Evolutionary conservation across 2,888 invertebrate genomes (phyloP).

Genomic region (Spisula solida): DNA sequence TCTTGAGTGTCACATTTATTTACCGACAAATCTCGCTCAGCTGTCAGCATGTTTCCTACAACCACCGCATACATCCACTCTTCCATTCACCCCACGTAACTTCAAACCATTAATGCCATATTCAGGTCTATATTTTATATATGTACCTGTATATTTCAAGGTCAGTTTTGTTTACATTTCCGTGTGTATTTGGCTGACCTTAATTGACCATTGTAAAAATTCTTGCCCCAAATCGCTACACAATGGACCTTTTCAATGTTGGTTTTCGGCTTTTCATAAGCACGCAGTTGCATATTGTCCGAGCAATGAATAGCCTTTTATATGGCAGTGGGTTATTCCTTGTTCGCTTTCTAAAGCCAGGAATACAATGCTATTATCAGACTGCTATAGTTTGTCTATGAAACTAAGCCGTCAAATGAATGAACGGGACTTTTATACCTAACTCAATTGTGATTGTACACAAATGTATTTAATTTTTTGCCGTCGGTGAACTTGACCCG

Average conservation of each 20-base stretch:
- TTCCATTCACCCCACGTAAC: neutral
- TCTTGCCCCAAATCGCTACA: conserved; percentile 46
- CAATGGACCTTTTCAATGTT: conserved; percentile 56
- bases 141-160: conserved; percentile 33
- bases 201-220: conserved; percentile 57
- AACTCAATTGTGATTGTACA: conserved; percentile 16
- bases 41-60: conserved; percentile 2
- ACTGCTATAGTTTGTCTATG: conserved; percentile 46
- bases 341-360: conserved; percentile 56
- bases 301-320: conserved; percentile 65
- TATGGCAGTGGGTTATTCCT: conserved; percentile 63
- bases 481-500: conserved; percentile 41
- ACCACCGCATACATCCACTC: neutral
- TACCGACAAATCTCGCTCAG: neutral
- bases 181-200: conserved; percentile 42
- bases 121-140: neutral
- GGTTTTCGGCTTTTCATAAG: conserved; percentile 44
- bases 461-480: conserved; percentile 19
- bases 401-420: conserved; percentile 53
- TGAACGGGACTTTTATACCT: conserved; percentile 35
- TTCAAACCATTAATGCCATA: neutral
- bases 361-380: conserved; percentile 60
- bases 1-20: conserved; percentile 16
- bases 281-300: conserved; percentile 62
- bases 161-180: conserved; percentile 47